These are phyloP conservation scores for Ceratosolen solmsi DNA, from an alignment of 1,140 invertebrate species.

Conservation along the genomic window DNA sequence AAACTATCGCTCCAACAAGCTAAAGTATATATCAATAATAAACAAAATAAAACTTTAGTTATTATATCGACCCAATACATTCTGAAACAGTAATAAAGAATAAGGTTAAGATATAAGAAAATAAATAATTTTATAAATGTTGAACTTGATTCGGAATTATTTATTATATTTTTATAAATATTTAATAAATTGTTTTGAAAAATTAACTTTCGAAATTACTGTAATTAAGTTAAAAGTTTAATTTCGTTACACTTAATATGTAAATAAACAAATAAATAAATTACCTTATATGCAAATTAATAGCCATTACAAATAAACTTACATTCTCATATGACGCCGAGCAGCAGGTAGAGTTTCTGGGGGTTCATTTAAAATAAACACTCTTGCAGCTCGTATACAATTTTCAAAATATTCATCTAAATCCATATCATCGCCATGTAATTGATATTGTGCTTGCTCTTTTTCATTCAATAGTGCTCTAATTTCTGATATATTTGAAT, in stretches of 20 bases:
- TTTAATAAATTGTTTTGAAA: too few species aligned
- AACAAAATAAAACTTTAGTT: slow-evolving; percentile 71
- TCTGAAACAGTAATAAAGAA: too few species aligned
- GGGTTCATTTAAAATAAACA: slow-evolving; percentile 87
- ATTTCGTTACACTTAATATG: background rate
- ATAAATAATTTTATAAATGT: background rate
- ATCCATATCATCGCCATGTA: slow-evolving; percentile 82
- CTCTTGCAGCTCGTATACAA: slow-evolving; percentile 81
- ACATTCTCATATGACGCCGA: slow-evolving; percentile 84
- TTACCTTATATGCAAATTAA: background rate
- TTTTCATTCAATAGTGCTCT: slow-evolving; percentile 77
- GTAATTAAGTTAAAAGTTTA: background rate
- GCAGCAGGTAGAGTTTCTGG: slow-evolving; percentile 88
- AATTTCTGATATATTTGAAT: slow-evolving; percentile 75
- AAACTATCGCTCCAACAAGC: slow-evolving; percentile 67
- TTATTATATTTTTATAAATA: too few species aligned
- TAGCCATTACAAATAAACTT: slow-evolving; percentile 62
- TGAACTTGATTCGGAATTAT: too few species aligned
- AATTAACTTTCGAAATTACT: background rate
- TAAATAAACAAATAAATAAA: background rate
- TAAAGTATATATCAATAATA: slow-evolving; percentile 67
- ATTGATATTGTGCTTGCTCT: slow-evolving; percentile 79
- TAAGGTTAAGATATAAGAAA: too few species aligned
- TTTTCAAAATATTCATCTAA: slow-evolving; percentile 82
- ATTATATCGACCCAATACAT: slow-evolving; percentile 78